These are phyloP conservation scores for Maconellicoccus hirsutus DNA, from an alignment of 1,140 invertebrate species.

Conservation along the genomic window DNA sequence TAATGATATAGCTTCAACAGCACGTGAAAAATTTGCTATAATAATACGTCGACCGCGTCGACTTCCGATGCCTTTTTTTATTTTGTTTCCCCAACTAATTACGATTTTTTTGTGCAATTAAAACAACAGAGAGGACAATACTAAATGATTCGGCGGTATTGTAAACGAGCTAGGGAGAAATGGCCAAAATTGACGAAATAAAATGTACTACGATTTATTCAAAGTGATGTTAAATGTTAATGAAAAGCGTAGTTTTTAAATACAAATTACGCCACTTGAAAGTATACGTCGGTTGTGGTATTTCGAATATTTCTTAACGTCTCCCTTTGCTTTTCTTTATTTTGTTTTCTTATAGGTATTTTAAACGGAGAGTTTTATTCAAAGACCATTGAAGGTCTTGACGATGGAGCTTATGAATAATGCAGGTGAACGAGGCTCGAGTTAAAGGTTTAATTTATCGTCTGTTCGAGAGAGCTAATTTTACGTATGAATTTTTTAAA, in stretches of 20 bases:
- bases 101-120: neutral
- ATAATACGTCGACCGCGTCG: neutral
- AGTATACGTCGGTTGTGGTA: no score
- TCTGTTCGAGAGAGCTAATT: no score
- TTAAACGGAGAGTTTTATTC: no score
- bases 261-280: neutral
- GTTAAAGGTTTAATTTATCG: no score
- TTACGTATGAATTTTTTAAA: neutral
- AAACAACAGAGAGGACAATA: neutral
- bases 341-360: no score
- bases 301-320: neutral
- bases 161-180: neutral
- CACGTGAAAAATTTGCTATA: neutral
- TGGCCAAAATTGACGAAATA: neutral
- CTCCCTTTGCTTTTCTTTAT: no score
- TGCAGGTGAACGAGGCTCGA: no score
- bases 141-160: neutral
- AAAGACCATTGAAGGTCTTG: no score
- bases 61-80: neutral
- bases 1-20: neutral
- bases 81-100: neutral
- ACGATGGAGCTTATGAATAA: no score
- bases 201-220: neutral
- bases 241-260: neutral
- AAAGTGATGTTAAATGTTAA: neutral